phyloP scores from a whole-genome alignment of 2,113 vertebrate genomes.

The Lepus europaeus region DNA sequence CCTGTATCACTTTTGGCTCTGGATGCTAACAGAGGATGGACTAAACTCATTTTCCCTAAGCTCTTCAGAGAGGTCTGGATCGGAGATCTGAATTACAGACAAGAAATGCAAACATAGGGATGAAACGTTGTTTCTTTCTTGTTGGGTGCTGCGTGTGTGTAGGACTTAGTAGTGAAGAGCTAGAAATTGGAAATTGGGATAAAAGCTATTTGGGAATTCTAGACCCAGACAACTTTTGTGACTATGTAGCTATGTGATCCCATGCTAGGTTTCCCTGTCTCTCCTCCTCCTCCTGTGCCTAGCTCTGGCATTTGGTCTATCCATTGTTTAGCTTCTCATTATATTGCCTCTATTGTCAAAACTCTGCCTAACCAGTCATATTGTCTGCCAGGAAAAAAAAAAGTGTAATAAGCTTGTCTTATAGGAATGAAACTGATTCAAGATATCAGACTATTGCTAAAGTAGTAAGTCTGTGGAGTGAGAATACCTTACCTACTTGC shows the following conservation, averaged over 20 bases:
- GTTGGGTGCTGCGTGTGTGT: background rate
- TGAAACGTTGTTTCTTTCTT: background rate
- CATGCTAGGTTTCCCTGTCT: background rate
- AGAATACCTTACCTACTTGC: background rate
- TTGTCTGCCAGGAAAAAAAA: background rate
- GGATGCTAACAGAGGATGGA: background rate
- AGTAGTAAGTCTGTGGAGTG: background rate
- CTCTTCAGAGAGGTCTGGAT: background rate
- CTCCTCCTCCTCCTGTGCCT: background rate
- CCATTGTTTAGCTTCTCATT: background rate
- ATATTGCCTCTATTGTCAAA: background rate
- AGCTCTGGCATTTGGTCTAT: background rate
- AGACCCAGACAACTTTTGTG: background rate
- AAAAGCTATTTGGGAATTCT: background rate
- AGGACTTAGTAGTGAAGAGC: background rate
- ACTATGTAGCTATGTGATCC: background rate
- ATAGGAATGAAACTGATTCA: background rate
- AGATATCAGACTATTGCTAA: background rate
- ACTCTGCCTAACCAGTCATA: background rate
- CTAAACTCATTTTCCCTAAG: background rate
- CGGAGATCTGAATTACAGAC: background rate
- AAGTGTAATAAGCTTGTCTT: background rate
- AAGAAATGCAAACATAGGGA: background rate
- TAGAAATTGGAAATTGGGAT: background rate
- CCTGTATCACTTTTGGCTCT: background rate